A percentile compares a stretch with the other conserved stretches of the same genome.
These are phyloP conservation scores for Drosophila mayri DNA, from an alignment of 1,140 invertebrate species.

Conservation along the genomic window DNA sequence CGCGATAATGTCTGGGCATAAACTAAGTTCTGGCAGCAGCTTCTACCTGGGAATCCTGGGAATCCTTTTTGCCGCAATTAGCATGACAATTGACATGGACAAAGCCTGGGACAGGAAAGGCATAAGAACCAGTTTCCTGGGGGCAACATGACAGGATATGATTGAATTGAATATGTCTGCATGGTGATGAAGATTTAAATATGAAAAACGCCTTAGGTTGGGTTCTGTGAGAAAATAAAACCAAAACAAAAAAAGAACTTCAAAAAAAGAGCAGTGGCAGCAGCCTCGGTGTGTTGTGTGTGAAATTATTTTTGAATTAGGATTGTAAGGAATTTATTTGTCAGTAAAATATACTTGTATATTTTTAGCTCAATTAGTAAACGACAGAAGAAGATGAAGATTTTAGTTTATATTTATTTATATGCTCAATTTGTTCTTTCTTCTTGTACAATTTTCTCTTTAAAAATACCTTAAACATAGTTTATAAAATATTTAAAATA, in stretches of 20 bases:
- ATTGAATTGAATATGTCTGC: slow-evolving; percentile 52
- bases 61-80: slow-evolving; percentile 64
- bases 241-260: background rate
- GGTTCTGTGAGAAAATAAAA: slow-evolving; percentile 8
- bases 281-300: slow-evolving; percentile 38
- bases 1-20: slow-evolving; percentile 32
- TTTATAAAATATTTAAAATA: background rate
- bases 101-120: slow-evolving; percentile 26
- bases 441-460: background rate
- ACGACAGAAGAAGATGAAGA: no score
- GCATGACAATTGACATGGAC: slow-evolving; percentile 69
- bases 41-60: slow-evolving; percentile 25
- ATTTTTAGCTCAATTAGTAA: no score
- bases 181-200: slow-evolving; percentile 48
- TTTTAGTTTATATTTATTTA: no score
- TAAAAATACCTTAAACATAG: background rate
- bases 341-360: background rate
- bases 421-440: background rate
- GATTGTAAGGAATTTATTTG: background rate
- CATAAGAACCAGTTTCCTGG: slow-evolving; percentile 60
- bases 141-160: slow-evolving; percentile 64
- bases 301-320: slow-evolving; percentile 46
- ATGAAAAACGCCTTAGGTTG: slow-evolving; percentile 18
- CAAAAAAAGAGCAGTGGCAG: slow-evolving; percentile 49
- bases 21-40: slow-evolving; percentile 43